A percentile compares a stretch with the other conserved stretches of the same genome.
Conservation (phyloP, 2,797 vertebrate species). For the Malurus splendens region DNA sequence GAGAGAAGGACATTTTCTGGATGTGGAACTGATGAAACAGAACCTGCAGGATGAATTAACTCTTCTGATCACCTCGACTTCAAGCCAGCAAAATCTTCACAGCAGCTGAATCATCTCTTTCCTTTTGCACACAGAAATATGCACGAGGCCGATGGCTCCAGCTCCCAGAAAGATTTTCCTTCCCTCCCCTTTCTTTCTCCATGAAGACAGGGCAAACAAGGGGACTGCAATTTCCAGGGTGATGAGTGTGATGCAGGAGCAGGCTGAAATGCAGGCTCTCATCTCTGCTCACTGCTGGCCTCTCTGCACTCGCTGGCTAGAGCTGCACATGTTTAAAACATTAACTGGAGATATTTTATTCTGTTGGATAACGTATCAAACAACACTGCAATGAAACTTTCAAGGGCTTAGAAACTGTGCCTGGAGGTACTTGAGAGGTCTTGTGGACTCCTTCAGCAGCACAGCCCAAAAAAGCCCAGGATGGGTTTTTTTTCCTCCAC, state of each 20-base stretch:
- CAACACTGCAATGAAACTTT: constrained; percentile 31
- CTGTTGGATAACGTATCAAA: constrained; percentile 57
- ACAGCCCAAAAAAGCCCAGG: not conserved
- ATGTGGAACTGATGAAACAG: not conserved
- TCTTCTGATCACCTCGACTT: not conserved
- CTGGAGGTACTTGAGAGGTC: constrained; percentile 19
- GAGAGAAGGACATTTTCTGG: not conserved
- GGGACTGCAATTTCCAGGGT: rapidly evolving
- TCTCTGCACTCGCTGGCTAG: not conserved
- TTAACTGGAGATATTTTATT: constrained; percentile 55
- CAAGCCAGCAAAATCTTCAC: not conserved
- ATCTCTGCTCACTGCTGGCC: not conserved
- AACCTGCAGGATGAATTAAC: not conserved
- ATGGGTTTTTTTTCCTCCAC: not conserved
- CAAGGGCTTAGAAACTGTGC: constrained; percentile 30
- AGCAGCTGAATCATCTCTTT: not conserved
- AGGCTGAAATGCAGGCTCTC: not conserved
- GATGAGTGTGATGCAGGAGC: not conserved
- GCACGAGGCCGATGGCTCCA: not conserved
- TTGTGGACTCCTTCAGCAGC: not conserved
- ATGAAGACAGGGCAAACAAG: not conserved
- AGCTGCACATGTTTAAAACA: constrained; percentile 51
- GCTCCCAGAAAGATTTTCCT: not conserved
- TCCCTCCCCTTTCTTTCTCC: not conserved
- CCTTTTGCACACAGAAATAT: not conserved